Base-by-base conservation (phyloP, 2,888 invertebrate species). In the Trypoxylon attenuatum region DNA sequence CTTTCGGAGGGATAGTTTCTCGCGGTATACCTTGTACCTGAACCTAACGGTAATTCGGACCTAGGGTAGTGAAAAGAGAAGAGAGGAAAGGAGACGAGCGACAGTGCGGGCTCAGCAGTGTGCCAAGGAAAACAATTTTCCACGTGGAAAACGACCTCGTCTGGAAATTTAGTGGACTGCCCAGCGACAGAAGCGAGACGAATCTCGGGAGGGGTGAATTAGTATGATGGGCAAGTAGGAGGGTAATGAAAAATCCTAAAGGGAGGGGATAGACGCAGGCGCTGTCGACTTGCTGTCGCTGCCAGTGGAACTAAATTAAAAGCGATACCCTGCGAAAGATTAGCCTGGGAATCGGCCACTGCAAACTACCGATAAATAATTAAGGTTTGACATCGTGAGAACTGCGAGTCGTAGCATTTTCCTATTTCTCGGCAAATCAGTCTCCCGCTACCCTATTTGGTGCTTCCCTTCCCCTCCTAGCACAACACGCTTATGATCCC, bases 341-440 rank as follows among this genome's bases (percentile, higher is more conserved):
- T 49, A 16, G 21, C 10, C 22, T 8, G 19, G 16, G n/a, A 16
- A 29, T 5, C 22, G 23, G 23, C 16, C 19, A 51, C n/a, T 23
- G 5, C 10, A 19, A 33, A 43, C 2, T 33, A 13, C 13, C 23
- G 16, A 57, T 51, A 57, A 51, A 57, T 54, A 54, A 50, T 43
- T 45, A 23, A 43, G 23, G 50, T 54, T 57, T 42, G 51, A 69
- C 46, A 39, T 21, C 47, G 67, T 66, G 61, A 45, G 65, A 65
- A 67, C 27, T 21, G 10, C 13, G 25, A 16, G 38, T 25, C 39
- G 50, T 49, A 21, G 21, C 27, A 39, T 47, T 57, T 66, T 66
- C 42, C 29, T 43, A 25, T 1, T 38, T 51, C n/a, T 50, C 10
- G 43, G 2, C 33, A 43, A 57, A 57, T 50, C 6, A 25, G 5